Evolutionary conservation across 1,140 invertebrate genomes (phyloP).

Genomic region (Eufriesea mexicana): DNA sequence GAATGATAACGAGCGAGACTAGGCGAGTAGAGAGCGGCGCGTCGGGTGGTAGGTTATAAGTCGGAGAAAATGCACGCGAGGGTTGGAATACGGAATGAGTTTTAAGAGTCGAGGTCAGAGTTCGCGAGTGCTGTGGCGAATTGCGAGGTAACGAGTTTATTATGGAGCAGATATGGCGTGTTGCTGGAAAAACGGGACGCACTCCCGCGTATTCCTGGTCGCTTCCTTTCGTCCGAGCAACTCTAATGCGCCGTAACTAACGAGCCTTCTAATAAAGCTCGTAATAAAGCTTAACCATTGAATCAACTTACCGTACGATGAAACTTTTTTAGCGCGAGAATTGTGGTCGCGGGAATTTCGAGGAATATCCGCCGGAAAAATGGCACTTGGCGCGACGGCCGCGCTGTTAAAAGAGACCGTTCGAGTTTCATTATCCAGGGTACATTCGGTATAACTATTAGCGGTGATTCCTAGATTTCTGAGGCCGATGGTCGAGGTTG

Average conservation of each 20-base stretch:
- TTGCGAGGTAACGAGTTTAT: not conserved
- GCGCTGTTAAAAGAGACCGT: too few relatives aligned
- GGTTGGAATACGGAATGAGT: not conserved
- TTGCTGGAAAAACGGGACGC: too few relatives aligned
- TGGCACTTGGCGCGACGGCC: too few relatives aligned
- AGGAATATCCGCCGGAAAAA: too few relatives aligned
- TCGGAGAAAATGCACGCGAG: not conserved
- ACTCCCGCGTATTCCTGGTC: too few relatives aligned
- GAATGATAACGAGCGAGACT: not conserved
- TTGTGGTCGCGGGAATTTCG: too few relatives aligned
- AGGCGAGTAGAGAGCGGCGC: not conserved
- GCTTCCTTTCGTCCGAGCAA: not conserved
- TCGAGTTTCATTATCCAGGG: not conserved
- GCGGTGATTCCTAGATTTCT: not conserved
- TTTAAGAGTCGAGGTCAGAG: not conserved
- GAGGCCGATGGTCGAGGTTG: not conserved
- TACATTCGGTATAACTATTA: not conserved
- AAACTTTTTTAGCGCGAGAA: too few relatives aligned
- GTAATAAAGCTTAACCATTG: too few relatives aligned
- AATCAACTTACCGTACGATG: too few relatives aligned
- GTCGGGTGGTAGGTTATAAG: not conserved
- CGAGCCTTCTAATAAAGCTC: too few relatives aligned
- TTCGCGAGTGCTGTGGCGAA: not conserved
- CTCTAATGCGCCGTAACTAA: not conserved
- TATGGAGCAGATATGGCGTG: not conserved